These are phyloP conservation scores for Antheraea yamamai DNA, from an alignment of 2,888 invertebrate species.

Conservation along the genomic window DNA sequence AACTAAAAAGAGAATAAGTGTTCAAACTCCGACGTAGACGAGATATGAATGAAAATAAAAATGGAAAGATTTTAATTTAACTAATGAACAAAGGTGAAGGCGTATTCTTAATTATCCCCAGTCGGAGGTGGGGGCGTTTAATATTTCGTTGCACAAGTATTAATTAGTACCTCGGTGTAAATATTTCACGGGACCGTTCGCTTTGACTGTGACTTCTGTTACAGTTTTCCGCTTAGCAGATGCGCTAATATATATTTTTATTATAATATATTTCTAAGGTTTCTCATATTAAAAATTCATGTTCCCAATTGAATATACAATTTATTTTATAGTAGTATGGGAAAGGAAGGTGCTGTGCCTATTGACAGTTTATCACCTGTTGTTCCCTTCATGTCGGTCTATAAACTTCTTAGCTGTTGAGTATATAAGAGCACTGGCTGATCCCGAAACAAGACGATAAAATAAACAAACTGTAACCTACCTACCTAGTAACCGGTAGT, in stretches of 20 bases:
- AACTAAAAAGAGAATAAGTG: neutral
- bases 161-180: constrained; percentile 53
- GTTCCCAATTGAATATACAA: too few relatives aligned
- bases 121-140: constrained; percentile 31
- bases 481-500: too few relatives aligned
- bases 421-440: too few relatives aligned
- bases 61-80: constrained; percentile 9
- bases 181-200: constrained; percentile 42
- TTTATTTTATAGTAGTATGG: too few relatives aligned
- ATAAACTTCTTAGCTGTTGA: too few relatives aligned
- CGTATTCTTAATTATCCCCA: constrained; percentile 17
- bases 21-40: neutral
- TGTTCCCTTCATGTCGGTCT: too few relatives aligned
- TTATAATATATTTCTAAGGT: neutral
- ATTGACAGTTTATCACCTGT: too few relatives aligned
- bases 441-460: too few relatives aligned
- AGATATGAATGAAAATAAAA: neutral
- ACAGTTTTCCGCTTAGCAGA: constrained; percentile 6
- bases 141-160: constrained; percentile 48
- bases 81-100: constrained; percentile 14
- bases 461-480: too few relatives aligned
- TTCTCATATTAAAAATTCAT: too few relatives aligned
- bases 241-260: neutral
- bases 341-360: too few relatives aligned
- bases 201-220: constrained; percentile 19